phyloP scores from a whole-genome alignment of 2,888 invertebrate genomes.

The Andrena minutula region DNA sequence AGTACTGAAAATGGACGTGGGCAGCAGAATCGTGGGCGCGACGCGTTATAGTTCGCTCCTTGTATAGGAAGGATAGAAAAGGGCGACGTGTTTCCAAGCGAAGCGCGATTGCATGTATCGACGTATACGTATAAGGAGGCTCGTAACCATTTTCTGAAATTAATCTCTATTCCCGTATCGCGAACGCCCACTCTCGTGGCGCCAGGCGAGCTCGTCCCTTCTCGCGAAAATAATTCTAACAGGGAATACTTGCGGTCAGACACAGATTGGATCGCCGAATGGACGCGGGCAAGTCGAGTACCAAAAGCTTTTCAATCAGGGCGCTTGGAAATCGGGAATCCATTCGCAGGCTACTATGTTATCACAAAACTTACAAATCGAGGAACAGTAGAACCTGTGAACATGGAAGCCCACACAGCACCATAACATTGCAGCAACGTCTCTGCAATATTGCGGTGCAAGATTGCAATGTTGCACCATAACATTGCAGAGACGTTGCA shows the following conservation, averaged over 20 bases:
- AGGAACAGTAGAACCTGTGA: no score
- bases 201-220: slow-evolving; percentile 6
- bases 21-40: slow-evolving; percentile 52
- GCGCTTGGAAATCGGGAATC: no score
- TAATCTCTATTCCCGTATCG: slow-evolving; percentile 33
- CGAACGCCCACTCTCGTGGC: slow-evolving; percentile 27
- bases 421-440: no score
- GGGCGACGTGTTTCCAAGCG: slow-evolving; percentile 18
- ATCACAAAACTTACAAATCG: no score
- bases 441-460: no score
- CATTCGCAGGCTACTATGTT: no score
- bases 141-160: slow-evolving; percentile 45
- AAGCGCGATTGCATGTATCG: slow-evolving; percentile 8
- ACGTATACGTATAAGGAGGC: slow-evolving; percentile 27
- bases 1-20: slow-evolving; percentile 49
- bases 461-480: no score
- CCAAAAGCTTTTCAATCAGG: background rate
- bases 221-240: background rate
- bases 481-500: no score
- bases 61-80: slow-evolving; percentile 59
- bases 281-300: no score
- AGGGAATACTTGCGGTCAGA: background rate
- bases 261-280: background rate
- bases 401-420: no score
- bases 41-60: slow-evolving; percentile 59